phyloP scores from a whole-genome alignment of 1,140 invertebrate genomes.

The Drosophila yakuba region DNA sequence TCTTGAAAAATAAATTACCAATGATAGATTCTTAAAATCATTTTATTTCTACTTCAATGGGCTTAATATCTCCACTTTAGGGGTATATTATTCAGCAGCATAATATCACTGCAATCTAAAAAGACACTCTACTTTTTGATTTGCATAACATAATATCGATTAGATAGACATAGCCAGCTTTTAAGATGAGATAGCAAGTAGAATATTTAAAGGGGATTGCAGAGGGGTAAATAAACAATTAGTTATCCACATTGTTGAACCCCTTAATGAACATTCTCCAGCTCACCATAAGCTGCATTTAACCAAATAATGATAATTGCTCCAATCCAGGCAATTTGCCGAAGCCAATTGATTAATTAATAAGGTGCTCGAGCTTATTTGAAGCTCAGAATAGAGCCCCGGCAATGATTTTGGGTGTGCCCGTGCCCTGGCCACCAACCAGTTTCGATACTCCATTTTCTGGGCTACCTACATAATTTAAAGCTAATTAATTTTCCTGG shows the following conservation, averaged over 20 bases:
- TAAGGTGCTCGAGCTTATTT: slow-evolving; percentile 24
- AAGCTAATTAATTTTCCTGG: slow-evolving; percentile 61
- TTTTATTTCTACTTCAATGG: not conserved
- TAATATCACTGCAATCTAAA: too few species aligned
- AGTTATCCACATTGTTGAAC: not conserved
- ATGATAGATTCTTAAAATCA: not conserved
- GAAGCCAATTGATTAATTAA: slow-evolving; percentile 42
- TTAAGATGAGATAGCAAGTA: too few species aligned
- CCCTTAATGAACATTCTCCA: not conserved
- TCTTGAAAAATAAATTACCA: slow-evolving; percentile 13
- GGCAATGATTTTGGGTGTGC: slow-evolving; percentile 13
- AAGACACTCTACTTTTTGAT: too few species aligned
- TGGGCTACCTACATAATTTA: slow-evolving; percentile 50
- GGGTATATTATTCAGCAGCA: not conserved
- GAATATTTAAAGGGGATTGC: too few species aligned
- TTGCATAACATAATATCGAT: too few species aligned
- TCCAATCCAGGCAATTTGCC: slow-evolving; percentile 16
- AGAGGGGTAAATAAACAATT: not conserved
- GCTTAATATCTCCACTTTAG: not conserved
- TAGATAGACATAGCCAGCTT: too few species aligned
- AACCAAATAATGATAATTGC: slow-evolving; percentile 31
- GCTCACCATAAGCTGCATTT: slow-evolving; percentile 8
- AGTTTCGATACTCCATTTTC: not conserved
- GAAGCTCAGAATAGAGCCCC: not conserved
- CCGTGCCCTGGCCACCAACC: not conserved